phyloP scores from a whole-genome alignment of 2,888 invertebrate species.

The Salticus scenicus region DNA sequence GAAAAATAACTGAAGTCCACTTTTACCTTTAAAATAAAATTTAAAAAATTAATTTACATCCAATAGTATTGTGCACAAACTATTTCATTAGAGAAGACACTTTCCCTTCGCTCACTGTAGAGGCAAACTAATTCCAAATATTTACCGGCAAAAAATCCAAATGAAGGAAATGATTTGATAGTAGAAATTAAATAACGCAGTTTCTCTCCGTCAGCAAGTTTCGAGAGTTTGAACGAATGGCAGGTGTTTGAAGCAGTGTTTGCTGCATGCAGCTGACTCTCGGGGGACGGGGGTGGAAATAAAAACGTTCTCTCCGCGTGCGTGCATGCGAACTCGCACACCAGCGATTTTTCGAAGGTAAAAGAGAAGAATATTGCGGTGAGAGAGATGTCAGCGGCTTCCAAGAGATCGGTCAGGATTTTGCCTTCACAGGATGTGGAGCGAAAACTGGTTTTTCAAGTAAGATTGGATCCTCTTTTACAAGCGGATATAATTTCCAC shows the following conservation, averaged over 20 bases:
- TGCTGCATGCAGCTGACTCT: neutral
- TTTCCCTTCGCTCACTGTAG: too few species aligned
- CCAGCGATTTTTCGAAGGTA: neutral
- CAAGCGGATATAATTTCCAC: neutral
- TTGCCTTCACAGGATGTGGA: conserved; percentile 1
- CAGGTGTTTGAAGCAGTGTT: neutral
- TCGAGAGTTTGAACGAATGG: neutral
- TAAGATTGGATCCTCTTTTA: neutral
- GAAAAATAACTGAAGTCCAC: too few species aligned
- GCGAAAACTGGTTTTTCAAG: conserved; percentile 16
- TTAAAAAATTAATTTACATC: too few species aligned
- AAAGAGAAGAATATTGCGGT: neutral
- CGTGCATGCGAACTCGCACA: neutral
- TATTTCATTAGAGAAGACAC: too few species aligned
- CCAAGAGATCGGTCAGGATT: neutral
- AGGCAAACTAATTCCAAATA: neutral
- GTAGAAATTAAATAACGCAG: neutral
- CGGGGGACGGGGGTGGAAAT: neutral
- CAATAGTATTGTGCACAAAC: too few species aligned
- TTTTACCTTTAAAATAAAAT: too few species aligned
- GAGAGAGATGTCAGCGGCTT: neutral
- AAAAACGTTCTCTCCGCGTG: neutral
- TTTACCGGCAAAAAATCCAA: neutral
- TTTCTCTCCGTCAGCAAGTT: neutral
- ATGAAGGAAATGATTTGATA: neutral